Percentiles rank a stretch among this genome's conserved stretches.
phyloP scores from a whole-genome alignment of 2,797 vertebrate species.

The Mallotus villosus region DNA sequence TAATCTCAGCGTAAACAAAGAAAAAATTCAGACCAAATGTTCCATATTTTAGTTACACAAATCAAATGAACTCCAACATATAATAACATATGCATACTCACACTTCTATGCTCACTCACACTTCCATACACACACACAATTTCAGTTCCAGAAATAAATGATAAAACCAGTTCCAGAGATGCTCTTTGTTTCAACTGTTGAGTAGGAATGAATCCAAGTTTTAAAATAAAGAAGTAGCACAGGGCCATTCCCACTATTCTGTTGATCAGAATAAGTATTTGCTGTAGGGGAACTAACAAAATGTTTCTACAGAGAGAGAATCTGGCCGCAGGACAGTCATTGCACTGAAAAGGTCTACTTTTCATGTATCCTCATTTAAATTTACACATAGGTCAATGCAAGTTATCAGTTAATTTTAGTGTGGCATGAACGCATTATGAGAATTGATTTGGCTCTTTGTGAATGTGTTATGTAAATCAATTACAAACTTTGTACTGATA shows the following conservation, averaged over 20 bases:
- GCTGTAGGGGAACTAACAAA: neutral
- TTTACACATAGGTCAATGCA: constrained; percentile 52
- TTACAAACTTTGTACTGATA: constrained; percentile 30
- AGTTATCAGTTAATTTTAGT: constrained; percentile 27
- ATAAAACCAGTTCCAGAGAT: too few relatives aligned
- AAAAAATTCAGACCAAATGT: constrained; percentile 34
- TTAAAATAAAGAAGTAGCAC: too few relatives aligned
- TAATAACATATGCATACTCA: constrained; percentile 4
- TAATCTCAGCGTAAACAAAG: constrained; percentile 41
- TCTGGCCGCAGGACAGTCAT: constrained; percentile 52
- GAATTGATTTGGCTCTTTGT: neutral
- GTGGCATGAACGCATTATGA: constrained; percentile 23
- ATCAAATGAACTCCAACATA: constrained; percentile 16
- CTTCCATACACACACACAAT: neutral
- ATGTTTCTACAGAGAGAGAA: constrained; percentile 34
- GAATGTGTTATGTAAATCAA: constrained; percentile 29
- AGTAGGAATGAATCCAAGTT: too few relatives aligned
- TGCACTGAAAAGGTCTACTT: constrained; percentile 23
- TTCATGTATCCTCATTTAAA: constrained; percentile 44
- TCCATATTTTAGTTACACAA: constrained; percentile 11
- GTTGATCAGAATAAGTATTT: constrained; percentile 45
- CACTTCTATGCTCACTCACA: neutral
- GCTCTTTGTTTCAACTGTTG: too few relatives aligned
- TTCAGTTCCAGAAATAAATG: neutral
- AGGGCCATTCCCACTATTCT: constrained; percentile 40